Evolutionary conservation across 2,113 vertebrate species (phyloP), one percentile per base, ranked within the genome.

Genomic region (Corydoras maculifer): DNA sequence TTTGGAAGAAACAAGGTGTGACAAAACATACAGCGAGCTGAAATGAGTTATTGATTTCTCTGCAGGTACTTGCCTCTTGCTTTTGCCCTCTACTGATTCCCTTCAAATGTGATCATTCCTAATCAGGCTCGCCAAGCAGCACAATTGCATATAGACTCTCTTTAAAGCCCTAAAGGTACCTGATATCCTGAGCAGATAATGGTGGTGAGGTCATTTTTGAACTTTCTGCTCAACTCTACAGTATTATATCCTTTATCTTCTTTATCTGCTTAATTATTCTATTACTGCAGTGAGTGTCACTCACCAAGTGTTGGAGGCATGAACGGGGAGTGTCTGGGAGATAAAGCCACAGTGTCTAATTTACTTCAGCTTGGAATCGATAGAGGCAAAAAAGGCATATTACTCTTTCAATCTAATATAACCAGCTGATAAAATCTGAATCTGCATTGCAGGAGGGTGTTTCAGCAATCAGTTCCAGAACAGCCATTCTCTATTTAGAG

Each of bases 1-100:
- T n/a, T 60, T 53, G 71, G 62, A 75, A 72, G 69, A 75, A 65
- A 69, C 61, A 69, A 78, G 57, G 75, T 77, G 68, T 80, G 78
- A 77, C 65, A 70, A 80, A 78, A 69, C 31, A 61, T 75, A 65
- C 35, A 54, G 51, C 65, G 57, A 49, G 65, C 72, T 72, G 72
- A 77, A 77, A 80, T 80, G 78, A 80, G 75, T 77, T 80, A 80
- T 80, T 75, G 78, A 80, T 80, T 75, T 80, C 78, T 75, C 51
- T 64, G 68, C 69, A 54, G 72, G 72, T 72, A 49, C 58, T 80
- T 57, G 72, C 53, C 64, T 60, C 60, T 58, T 63, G 67, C 57
- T 65, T 60, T 75, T 70, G 62, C 70, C 31, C 63, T 68, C 55
- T 69, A 76, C 72, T 61, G 54, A 70, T 76, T 74, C 70, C 78